phyloP scores from a whole-genome alignment of 2,888 invertebrate genomes.

The Oligia fasciuncula region DNA sequence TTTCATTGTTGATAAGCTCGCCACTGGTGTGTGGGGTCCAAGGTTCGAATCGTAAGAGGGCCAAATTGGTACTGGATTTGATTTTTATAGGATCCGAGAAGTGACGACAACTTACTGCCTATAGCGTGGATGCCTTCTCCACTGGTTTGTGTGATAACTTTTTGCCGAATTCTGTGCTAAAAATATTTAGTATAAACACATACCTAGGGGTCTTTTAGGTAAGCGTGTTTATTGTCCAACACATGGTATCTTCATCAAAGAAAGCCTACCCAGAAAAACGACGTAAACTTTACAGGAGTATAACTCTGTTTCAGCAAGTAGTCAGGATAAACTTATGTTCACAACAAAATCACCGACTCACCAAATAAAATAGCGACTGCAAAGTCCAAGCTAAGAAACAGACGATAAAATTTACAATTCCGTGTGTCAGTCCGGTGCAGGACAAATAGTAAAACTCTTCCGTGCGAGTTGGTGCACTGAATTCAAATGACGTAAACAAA shows the following conservation, averaged over 20 bases:
- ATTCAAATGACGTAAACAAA: constrained; percentile 79
- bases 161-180: neutral
- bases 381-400: constrained; percentile 74
- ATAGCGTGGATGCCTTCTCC: neutral
- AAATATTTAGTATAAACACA: neutral
- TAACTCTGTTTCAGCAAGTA: constrained; percentile 13
- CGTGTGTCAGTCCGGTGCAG: constrained; percentile 84
- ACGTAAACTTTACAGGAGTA: neutral
- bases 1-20: constrained; percentile 17
- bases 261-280: neutral
- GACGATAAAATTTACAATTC: constrained; percentile 87
- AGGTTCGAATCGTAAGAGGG: neutral
- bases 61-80: neutral
- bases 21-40: neutral
- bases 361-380: constrained; percentile 42
- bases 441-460: constrained; percentile 87
- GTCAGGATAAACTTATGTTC: constrained; percentile 24
- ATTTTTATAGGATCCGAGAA: neutral
- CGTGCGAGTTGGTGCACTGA: constrained; percentile 80
- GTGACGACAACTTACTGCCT: neutral
- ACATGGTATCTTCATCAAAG: neutral
- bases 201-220: neutral
- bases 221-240: neutral
- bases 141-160: neutral
- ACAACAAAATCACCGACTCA: constrained; percentile 44